Evolutionary conservation across 2,113 vertebrate species (phyloP), one percentile per base, ranked within the genome.

Genomic region (Aleadryas rufinucha): DNA sequence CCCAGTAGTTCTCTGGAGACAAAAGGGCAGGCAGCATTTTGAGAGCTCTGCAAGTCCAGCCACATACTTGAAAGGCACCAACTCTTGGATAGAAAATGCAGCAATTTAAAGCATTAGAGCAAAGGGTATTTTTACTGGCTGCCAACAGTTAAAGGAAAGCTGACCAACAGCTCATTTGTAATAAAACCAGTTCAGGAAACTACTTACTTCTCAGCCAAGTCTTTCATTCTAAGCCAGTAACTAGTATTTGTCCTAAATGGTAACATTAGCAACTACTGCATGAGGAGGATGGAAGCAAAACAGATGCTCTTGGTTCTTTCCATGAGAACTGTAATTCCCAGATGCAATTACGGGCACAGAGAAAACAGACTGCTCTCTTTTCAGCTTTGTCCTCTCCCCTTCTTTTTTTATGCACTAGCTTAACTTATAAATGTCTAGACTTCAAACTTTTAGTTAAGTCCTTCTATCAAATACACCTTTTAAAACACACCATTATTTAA

Each of bases 261-360:
- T 16, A 81, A 45, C 17, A 13, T n/a, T 61, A 69, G 37, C 0
- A 0, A 60, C 37, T 52, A 16, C 44, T 27, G 50, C 16, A 1
- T 37, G 27, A 69, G 28, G 54, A 56, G 16, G 26, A 56, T 17
- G 5, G 7, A 71, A 91, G 19, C 44, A 47, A 61, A 80, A 72
- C 4, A 12, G 68, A 84, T 53, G 42, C 41, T 84, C 44, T 44
- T 28, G 20, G 24, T 61, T 93, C 45, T 70, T 47, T 65, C 60
- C 37, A 31, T 11, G 11, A 60, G 50, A 91, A 53, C 37, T 0
- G 1, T 8, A 53, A 57, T n/a, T 84, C n/a, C 42, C 33, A 94
- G 35, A 47, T 0, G 6, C 35, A 77, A 27, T 6, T 23, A 1
- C 1, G 3, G 24, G 11, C 10, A 49, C 15, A 68, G 28, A 71